phyloP scores from a whole-genome alignment of 2,113 vertebrate species.

The Caretta caretta region DNA sequence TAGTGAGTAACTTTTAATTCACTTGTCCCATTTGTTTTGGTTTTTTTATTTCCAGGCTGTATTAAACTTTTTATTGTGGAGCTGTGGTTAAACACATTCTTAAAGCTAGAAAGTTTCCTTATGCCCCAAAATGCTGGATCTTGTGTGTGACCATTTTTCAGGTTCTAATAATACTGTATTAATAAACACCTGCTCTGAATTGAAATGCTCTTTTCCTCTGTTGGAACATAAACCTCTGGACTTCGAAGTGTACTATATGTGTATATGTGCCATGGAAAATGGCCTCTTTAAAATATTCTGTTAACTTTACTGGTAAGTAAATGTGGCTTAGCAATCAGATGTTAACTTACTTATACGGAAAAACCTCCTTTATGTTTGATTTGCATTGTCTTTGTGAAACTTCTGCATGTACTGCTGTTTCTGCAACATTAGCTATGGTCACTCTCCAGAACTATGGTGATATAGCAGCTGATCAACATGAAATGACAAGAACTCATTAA shows the following conservation, averaged over 20 bases:
- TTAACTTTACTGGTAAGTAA: conserved; percentile 61
- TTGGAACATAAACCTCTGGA: neutral
- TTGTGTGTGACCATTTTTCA: neutral
- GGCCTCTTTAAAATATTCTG: conserved; percentile 31
- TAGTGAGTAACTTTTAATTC: neutral
- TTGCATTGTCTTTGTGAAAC: neutral
- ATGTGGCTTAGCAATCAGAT: conserved; percentile 18
- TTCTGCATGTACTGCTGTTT: conserved; percentile 5
- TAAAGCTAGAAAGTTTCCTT: conserved; percentile 16
- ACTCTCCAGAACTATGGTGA: neutral
- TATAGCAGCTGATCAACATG: conserved; percentile 40
- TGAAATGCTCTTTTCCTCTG: conserved; percentile 20
- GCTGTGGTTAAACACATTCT: neutral
- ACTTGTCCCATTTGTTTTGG: neutral
- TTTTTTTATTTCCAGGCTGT: conserved; percentile 3
- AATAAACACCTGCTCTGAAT: neutral
- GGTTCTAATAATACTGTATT: conserved; percentile 22
- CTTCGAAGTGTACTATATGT: neutral
- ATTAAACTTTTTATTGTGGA: neutral
- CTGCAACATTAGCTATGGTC: conserved; percentile 2
- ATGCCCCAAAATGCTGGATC: neutral
- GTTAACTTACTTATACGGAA: conserved; percentile 41
- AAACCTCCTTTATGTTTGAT: neutral
- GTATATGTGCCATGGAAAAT: conserved; percentile 31
- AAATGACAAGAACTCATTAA: conserved; percentile 42